Evolutionary conservation across 1,140 invertebrate species (phyloP), one percentile per base, ranked within the genome.

Genomic region (Pantala flavescens): DNA sequence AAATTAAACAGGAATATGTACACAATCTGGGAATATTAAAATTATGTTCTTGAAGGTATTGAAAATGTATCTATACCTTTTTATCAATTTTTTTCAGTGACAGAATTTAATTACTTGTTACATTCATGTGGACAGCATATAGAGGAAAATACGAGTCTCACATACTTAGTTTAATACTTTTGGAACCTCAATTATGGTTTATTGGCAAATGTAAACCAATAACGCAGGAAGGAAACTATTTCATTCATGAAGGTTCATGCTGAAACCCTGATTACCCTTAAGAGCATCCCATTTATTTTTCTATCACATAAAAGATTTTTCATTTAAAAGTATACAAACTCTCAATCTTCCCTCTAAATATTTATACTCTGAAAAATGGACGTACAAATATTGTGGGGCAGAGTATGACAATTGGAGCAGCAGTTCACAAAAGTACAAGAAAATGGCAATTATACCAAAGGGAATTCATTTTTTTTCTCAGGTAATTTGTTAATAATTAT

Each of bases 321-420:
- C 28, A 2, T 63, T 63, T 63, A 63, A 63, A 63, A 63, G 49
- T 63, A 63, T 63, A 63, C 49, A 63, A 63, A 63, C 49, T 63
- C 28, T 36, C 49, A 63, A 19, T 63, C 49, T 12, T 63, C 49
- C 28, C 28, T 63, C 49, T 63, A 63, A 19, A 63, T 63, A 63
- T 63, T 63, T 63, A 63, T 63, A 63, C 49, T 63, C 49, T 63
- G 49, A 63, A 63, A 63, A 63, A 63, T 63, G 49, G 49, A 63
- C 49, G 49, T 63, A 63, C 49, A 63, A 63, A 63, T 19, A 63
- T 63, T 21, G n/a, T 63, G 49, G 49, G 49, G 49, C 49, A 63
- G 49, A 63, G 49, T 63, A 21, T 19, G 49, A 63, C 12, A 19
- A 12, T 19, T 63, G 49, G 49, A 63, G 3, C n/a, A 63, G 49